phyloP scores from a whole-genome alignment of 1,140 invertebrate species.

The Latrodectus geometricus region DNA sequence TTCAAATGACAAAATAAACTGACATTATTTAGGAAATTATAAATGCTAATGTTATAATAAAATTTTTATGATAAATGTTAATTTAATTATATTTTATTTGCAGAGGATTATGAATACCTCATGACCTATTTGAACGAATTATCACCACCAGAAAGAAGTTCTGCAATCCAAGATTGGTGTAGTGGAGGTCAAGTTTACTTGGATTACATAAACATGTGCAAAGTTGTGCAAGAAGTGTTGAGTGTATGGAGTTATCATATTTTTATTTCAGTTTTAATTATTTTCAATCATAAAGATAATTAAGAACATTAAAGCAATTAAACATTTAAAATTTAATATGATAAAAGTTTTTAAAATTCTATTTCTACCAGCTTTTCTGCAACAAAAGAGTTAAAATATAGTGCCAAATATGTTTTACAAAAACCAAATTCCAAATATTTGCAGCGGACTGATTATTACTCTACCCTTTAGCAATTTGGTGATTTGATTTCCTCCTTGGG shows the following conservation, averaged over 20 bases:
- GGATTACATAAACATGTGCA: conserved; percentile 77
- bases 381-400: not conserved
- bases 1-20: too few relatives aligned
- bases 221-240: conserved; percentile 71
- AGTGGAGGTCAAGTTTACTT: conserved; percentile 77
- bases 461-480: too few relatives aligned
- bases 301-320: not conserved
- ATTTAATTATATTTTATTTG: conserved; percentile 65
- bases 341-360: not conserved
- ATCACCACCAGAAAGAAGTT: conserved; percentile 68
- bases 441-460: too few relatives aligned
- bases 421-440: too few relatives aligned
- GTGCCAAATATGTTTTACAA: not conserved
- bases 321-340: not conserved
- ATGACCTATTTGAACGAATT: conserved; percentile 73
- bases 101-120: conserved; percentile 78
- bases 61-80: too few relatives aligned
- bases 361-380: not conserved
- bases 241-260: conserved; percentile 63
- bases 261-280: not conserved
- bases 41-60: too few relatives aligned
- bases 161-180: conserved; percentile 73
- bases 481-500: too few relatives aligned
- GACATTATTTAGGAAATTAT: too few relatives aligned
- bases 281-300: not conserved